These are phyloP conservation scores for Allenopithecus nigroviridis DNA, from an alignment of 2,797 vertebrate genomes.

Conservation along the genomic window DNA sequence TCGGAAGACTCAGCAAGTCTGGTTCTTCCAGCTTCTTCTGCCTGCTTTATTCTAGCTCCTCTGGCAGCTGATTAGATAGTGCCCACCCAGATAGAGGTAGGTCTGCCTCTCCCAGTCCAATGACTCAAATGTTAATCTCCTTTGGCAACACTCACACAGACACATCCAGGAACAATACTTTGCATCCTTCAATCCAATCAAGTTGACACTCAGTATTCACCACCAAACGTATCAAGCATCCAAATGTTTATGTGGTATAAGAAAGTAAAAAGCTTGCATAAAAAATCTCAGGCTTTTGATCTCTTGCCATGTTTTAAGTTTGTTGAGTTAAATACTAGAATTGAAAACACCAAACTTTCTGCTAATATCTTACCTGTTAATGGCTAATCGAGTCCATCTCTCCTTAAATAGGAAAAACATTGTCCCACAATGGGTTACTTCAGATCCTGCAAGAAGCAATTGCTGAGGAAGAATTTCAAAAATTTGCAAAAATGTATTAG, in stretches of 20 bases:
- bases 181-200: too few relatives aligned
- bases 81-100: too few relatives aligned
- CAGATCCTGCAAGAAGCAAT: background rate
- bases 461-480: background rate
- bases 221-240: background rate
- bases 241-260: background rate
- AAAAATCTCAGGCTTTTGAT: constrained; percentile 1
- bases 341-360: background rate
- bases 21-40: too few relatives aligned
- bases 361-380: background rate
- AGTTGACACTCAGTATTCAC: background rate
- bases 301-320: background rate
- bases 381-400: background rate
- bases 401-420: background rate
- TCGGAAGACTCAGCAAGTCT: too few relatives aligned
- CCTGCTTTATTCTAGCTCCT: too few relatives aligned
- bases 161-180: too few relatives aligned
- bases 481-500: background rate
- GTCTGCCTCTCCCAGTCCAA: too few relatives aligned
- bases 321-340: background rate
- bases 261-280: background rate
- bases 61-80: too few relatives aligned
- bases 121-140: too few relatives aligned
- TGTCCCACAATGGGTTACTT: background rate
- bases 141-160: too few relatives aligned